Evolutionary conservation across 2,888 invertebrate genomes (phyloP).

Genomic region (Cryptocephalus moraei): DNA sequence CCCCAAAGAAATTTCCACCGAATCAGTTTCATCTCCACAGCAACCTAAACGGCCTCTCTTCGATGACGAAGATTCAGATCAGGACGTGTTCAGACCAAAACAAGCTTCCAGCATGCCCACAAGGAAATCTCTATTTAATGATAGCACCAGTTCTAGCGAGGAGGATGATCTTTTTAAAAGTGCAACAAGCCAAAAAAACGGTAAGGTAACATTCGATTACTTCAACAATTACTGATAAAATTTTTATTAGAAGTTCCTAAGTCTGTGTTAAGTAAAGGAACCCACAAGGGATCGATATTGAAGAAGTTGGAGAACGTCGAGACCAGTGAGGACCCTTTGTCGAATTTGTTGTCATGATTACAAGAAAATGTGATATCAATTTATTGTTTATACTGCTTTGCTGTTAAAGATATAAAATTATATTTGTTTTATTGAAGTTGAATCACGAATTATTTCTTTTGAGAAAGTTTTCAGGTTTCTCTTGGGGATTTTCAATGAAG

Average conservation of each 20-base stretch:
- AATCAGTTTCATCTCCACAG: too few relatives aligned
- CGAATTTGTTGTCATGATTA: constrained; percentile 18
- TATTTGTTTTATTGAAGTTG: too few relatives aligned
- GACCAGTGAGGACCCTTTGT: constrained; percentile 27
- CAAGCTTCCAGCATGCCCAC: constrained; percentile 9
- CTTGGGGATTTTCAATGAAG: too few relatives aligned
- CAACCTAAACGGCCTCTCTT: neutral
- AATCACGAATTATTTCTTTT: too few relatives aligned
- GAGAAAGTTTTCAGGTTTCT: too few relatives aligned
- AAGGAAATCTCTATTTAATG: constrained; percentile 24
- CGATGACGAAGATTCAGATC: neutral
- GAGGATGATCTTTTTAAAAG: constrained; percentile 27
- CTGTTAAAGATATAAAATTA: neutral
- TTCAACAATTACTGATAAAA: neutral
- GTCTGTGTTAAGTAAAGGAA: constrained; percentile 14
- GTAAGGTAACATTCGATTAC: neutral
- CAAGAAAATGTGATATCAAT: neutral
- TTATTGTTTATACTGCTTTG: neutral
- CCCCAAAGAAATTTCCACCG: too few relatives aligned
- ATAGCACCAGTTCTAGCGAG: constrained; percentile 17
- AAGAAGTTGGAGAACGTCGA: constrained; percentile 28
- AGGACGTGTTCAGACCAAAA: constrained; percentile 3
- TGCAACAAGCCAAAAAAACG: constrained; percentile 2
- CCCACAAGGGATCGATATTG: constrained; percentile 17
- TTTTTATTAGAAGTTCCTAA: neutral